Percentiles rank a stretch among this genome's conserved stretches.
These are phyloP conservation scores for Serrognathus titanus DNA, from an alignment of 2,888 invertebrate species.

Conservation along the genomic window DNA sequence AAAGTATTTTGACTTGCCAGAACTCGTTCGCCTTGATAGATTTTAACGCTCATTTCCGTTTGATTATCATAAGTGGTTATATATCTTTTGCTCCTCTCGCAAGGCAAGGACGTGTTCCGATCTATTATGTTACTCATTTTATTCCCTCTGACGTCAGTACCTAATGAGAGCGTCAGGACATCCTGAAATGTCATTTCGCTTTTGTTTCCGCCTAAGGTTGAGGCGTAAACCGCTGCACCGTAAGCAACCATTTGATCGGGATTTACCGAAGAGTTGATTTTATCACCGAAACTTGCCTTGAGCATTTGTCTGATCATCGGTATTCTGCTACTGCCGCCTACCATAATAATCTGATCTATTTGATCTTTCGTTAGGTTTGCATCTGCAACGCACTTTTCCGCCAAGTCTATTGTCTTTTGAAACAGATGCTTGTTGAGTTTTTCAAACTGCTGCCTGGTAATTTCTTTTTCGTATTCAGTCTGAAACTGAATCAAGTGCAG, in stretches of 20 bases:
- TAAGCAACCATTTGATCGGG: constrained; percentile 34
- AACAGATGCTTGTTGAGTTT: constrained; percentile 22
- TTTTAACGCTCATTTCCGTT: not conserved
- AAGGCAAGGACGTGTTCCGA: constrained; percentile 26
- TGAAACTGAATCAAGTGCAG: constrained; percentile 17
- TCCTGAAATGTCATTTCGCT: constrained; percentile 6
- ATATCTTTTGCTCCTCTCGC: not conserved
- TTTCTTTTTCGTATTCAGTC: not conserved
- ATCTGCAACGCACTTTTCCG: constrained; percentile 24
- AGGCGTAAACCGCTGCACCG: constrained; percentile 32
- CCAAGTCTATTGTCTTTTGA: constrained; percentile 22
- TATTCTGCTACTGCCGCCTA: constrained; percentile 34
- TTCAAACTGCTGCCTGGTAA: constrained; percentile 30
- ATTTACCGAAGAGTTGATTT: constrained; percentile 26
- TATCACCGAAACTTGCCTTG: constrained; percentile 25
- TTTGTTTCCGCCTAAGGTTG: constrained; percentile 20
- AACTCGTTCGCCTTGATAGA: constrained; percentile 8
- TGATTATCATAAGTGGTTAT: constrained; percentile 24
- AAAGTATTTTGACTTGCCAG: constrained; percentile 2
- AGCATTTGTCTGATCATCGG: constrained; percentile 30
- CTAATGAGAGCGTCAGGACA: constrained; percentile 8
- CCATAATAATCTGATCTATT: constrained; percentile 31
- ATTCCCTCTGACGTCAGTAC: constrained; percentile 21
- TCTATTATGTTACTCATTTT: constrained; percentile 26
- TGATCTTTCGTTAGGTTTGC: constrained; percentile 20